A percentile compares a stretch with the other conserved stretches of the same genome.
Evolutionary conservation across 1,140 invertebrate species (phyloP).

Genomic region (Episyrphus balteatus): DNA sequence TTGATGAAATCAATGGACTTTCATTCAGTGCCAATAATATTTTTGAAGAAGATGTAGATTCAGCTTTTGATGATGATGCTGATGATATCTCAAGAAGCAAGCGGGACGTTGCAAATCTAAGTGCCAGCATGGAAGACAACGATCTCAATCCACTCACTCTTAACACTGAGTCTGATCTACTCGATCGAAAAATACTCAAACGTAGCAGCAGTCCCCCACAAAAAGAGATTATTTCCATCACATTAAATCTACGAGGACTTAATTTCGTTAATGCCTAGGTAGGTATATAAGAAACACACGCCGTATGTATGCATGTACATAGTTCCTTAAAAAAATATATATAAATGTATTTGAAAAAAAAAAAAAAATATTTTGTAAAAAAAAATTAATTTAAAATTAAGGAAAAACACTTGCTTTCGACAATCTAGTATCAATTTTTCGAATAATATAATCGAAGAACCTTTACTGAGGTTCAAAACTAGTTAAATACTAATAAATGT

Average conservation of each 20-base stretch:
- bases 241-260: constrained; percentile 15
- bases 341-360: no score
- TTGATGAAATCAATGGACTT: constrained; percentile 24
- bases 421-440: no score
- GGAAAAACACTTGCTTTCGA: no score
- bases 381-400: no score
- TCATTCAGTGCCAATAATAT: constrained; percentile 23
- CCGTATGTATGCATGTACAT: no score
- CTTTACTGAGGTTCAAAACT: no score
- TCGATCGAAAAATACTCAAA: constrained; percentile 24
- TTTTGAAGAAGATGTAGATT: constrained; percentile 20
- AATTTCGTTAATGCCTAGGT: no score
- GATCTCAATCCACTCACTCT: constrained; percentile 5
- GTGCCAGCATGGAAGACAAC: not conserved
- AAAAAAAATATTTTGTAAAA: no score
- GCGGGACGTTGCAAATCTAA: constrained; percentile 11
- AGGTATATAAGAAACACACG: no score
- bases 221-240: constrained; percentile 24
- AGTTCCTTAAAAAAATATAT: no score
- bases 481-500: no score
- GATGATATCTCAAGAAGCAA: constrained; percentile 11
- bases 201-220: constrained; percentile 17
- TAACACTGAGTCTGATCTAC: constrained; percentile 12
- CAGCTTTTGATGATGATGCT: not conserved
- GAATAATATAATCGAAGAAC: no score